These are phyloP conservation scores for Gymnocypris eckloni DNA, from an alignment of 2,797 vertebrate genomes.

Conservation along the genomic window DNA sequence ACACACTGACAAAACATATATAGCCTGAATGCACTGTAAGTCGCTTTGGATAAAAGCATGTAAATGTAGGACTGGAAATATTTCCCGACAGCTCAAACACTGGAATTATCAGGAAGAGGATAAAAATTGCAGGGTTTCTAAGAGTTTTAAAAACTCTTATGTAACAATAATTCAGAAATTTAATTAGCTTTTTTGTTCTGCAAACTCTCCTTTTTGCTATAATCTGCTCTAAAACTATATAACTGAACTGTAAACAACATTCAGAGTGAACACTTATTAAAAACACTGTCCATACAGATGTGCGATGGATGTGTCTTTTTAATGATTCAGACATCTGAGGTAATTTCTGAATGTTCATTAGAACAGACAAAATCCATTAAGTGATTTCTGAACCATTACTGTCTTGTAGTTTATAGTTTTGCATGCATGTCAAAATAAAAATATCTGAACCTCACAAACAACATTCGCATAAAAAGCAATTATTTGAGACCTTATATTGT, in stretches of 20 bases:
- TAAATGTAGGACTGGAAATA: neutral
- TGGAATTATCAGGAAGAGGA: neutral
- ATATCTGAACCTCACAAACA: neutral
- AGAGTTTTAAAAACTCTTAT: neutral
- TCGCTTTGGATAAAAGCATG: no score
- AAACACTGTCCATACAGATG: neutral
- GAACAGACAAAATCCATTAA: neutral
- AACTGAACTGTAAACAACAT: neutral
- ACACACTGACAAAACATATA: no score
- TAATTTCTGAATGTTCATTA: neutral
- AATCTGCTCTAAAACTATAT: neutral
- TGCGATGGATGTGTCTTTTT: neutral
- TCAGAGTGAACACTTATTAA: neutral
- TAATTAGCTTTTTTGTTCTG: neutral
- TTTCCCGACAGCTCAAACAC: neutral
- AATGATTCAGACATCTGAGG: neutral
- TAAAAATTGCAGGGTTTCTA: neutral
- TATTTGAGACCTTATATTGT: neutral
- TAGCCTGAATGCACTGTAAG: no score
- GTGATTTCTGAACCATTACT: neutral
- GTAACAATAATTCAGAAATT: neutral
- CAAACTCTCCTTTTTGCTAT: neutral
- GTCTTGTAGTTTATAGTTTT: neutral
- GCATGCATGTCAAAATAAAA: neutral
- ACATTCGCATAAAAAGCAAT: neutral